Evolutionary conservation across 2,113 vertebrate species (phyloP).

Genomic region (Prietella phreatophila): DNA sequence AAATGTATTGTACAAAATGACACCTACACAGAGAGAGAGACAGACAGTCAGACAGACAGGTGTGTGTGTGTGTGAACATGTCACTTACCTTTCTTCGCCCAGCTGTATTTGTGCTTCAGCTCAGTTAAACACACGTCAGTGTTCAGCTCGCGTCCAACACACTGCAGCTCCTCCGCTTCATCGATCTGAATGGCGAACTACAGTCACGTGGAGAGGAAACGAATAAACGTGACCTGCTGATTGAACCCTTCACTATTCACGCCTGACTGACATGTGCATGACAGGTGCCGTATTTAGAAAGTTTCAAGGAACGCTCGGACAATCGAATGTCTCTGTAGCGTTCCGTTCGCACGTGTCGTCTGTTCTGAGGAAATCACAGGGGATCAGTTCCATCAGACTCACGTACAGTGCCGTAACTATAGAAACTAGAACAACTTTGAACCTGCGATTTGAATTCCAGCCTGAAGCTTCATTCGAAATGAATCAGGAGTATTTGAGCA

Average conservation of each 20-base stretch:
- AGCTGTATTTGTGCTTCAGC: constrained; percentile 71
- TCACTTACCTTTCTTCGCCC: constrained; percentile 78
- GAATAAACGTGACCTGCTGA: background rate
- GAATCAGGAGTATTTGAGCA: background rate
- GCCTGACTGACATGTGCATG: background rate
- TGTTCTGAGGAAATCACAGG: background rate
- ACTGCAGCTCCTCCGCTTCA: constrained; percentile 78
- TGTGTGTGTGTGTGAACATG: background rate
- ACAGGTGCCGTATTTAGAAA: background rate
- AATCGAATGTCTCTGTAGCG: background rate
- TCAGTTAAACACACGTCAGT: constrained; percentile 64
- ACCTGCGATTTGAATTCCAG: background rate
- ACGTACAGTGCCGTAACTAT: background rate
- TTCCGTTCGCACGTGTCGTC: background rate
- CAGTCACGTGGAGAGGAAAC: background rate
- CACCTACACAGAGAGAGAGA: background rate
- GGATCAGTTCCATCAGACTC: background rate
- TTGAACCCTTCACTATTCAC: background rate
- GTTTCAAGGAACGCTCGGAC: background rate
- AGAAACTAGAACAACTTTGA: background rate
- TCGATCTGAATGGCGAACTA: constrained; percentile 85
- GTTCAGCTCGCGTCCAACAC: constrained; percentile 66
- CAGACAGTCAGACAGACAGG: background rate
- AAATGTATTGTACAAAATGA: background rate
- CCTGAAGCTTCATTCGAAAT: background rate